phyloP scores from a whole-genome alignment of 2,113 vertebrate genomes.

The Meleagris gallopavo region DNA sequence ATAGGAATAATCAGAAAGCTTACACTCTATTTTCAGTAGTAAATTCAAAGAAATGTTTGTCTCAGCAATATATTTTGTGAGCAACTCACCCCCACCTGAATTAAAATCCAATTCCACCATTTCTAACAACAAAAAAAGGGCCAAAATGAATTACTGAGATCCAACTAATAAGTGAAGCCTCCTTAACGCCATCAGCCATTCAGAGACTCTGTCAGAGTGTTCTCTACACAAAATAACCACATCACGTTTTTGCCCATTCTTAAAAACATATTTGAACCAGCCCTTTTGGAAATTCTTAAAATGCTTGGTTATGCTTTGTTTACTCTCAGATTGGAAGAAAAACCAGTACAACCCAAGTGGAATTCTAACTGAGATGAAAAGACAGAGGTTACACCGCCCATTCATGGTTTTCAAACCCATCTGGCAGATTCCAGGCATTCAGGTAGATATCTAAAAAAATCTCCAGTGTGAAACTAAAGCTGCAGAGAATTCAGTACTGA shows the following conservation, averaged over 20 bases:
- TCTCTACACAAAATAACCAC: not conserved
- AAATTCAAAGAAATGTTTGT: not conserved
- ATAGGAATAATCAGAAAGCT: not conserved
- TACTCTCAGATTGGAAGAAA: not conserved
- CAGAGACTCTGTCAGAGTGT: not conserved
- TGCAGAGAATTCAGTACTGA: not conserved
- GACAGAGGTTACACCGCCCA: not conserved
- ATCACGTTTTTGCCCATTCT: not conserved
- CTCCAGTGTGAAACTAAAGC: not conserved
- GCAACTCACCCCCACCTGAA: not conserved
- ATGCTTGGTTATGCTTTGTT: constrained; percentile 34
- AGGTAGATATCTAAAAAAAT: not conserved
- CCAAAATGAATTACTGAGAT: not conserved
- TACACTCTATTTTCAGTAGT: not conserved
- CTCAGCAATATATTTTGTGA: not conserved
- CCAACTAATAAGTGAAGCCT: not conserved
- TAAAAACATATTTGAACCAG: not conserved
- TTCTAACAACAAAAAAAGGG: not conserved
- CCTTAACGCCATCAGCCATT: not conserved
- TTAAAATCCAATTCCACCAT: not conserved
- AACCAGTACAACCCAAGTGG: not conserved
- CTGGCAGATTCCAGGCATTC: not conserved
- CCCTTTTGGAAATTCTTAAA: not conserved
- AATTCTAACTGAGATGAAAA: not conserved
- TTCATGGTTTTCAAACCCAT: not conserved